A percentile compares a stretch with the other conserved stretches of the same genome.
Conservation (phyloP, 2,113 vertebrate species). For the Erpornis zantholeuca region DNA sequence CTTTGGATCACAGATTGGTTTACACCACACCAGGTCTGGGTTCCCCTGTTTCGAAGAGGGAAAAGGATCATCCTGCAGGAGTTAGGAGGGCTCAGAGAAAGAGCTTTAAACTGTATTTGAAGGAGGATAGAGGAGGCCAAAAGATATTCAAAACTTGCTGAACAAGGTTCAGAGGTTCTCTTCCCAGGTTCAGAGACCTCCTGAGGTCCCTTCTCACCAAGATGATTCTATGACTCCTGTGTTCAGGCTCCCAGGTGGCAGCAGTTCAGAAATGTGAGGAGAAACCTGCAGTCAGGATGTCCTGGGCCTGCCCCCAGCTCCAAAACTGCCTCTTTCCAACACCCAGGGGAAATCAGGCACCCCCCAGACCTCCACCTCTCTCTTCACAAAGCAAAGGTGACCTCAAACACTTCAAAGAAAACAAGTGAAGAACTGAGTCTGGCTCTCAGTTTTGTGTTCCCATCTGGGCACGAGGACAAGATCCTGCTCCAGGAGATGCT, state of each 20-base stretch:
- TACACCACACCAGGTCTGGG: neutral
- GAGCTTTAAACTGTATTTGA: neutral
- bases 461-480: neutral
- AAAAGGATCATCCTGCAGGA: neutral
- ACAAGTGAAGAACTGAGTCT: neutral
- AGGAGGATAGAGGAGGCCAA: neutral
- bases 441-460: neutral
- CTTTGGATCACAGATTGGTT: neutral
- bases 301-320: neutral
- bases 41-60: neutral
- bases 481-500: neutral
- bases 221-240: rapidly evolving
- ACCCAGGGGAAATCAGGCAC: neutral
- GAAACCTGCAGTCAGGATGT: neutral
- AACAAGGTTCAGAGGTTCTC: neutral
- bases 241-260: neutral
- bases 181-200: neutral
- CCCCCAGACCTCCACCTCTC: neutral
- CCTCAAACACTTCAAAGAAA: neutral
- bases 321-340: neutral
- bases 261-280: neutral
- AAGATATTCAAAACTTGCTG: rapidly evolving
- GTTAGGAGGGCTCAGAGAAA: neutral
- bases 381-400: neutral
- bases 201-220: neutral